phyloP scores from a whole-genome alignment of 2,797 vertebrate genomes.

The Pipistrellus kuhlii region DNA sequence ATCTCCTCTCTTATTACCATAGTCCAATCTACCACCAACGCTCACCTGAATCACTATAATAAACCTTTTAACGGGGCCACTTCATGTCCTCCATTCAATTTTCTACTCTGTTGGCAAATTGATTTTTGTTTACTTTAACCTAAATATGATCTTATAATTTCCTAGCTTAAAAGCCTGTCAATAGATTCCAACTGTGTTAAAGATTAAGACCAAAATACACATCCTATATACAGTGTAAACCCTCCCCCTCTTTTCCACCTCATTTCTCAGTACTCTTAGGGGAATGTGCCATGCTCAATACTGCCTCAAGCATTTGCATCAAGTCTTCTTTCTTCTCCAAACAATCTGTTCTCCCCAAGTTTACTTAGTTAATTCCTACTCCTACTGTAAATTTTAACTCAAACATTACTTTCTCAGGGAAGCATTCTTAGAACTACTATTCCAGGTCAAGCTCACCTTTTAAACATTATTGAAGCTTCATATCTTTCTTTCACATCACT shows the following conservation, averaged over 20 bases:
- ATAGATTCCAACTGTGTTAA: neutral
- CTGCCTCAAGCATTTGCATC: neutral
- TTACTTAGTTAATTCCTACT: neutral
- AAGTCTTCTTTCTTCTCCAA: neutral
- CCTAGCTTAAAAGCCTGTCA: neutral
- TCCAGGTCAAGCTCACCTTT: neutral
- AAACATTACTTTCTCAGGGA: neutral
- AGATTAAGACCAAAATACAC: neutral
- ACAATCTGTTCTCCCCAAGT: neutral
- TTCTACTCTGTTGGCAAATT: neutral
- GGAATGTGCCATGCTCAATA: neutral
- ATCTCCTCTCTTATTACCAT: neutral
- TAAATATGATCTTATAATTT: slow-evolving; percentile 23
- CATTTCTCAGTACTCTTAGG: neutral
- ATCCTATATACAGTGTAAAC: neutral
- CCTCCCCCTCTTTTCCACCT: neutral
- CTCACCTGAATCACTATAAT: neutral
- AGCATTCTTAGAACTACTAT: neutral
- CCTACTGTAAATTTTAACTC: neutral
- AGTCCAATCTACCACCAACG: neutral
- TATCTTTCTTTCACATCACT: neutral
- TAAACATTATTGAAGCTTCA: neutral
- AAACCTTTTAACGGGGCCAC: neutral
- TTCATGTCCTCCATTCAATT: neutral
- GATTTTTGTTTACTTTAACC: slow-evolving; percentile 46